Base-by-base conservation (phyloP, 2,113 vertebrate species). In the Ursus arctos region DNA sequence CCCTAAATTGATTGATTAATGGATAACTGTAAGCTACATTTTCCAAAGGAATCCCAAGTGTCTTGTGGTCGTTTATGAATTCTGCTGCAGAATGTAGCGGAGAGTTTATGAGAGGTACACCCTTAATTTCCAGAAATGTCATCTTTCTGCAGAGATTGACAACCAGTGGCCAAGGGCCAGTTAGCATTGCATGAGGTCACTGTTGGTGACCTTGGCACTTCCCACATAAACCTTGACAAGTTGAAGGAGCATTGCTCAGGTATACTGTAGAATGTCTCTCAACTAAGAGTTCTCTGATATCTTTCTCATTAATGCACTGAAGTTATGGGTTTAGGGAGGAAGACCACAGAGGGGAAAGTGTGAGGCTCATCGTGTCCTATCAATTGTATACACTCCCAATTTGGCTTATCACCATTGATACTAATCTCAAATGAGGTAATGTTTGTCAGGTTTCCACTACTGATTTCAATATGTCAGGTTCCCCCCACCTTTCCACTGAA, bases 1-100 rank as follows among this genome's bases (percentile, higher is more conserved):
- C 98, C 88, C 97, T 97, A 74, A 96, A 49, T 98, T 97, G 98
- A 99, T 98, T 98, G 98, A 99, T 99, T 98, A 98, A 96, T 98
- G 97, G 88, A 97, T 97, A 98, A 98, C 94, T 97, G 95, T 98
- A 98, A 99, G 97, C 97, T 97, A 95, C 97, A 98, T 98, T 98
- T 98, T 98, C 97, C 96, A 97, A 98, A 97, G 76, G 84, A 98
- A 98, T 98, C 98, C 97, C 97, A 79, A 96, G 97, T 55, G 98
- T 97, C 92, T 74, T 97, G 95, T 95, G 93, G 96, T 97, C 98
- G 98, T 96, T 98, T 97, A 98, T n/a, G 82, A 97, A 97, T 72
- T 98, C 88, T 97, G 59, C 85, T 89, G 53, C 81, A 90, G 65
- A 69, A 13, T 74, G 1, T 49, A 31, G 47, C 2, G 43, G 61